phyloP scores from a whole-genome alignment of 2,113 vertebrate species.

The Bothrops jararaca region DNA sequence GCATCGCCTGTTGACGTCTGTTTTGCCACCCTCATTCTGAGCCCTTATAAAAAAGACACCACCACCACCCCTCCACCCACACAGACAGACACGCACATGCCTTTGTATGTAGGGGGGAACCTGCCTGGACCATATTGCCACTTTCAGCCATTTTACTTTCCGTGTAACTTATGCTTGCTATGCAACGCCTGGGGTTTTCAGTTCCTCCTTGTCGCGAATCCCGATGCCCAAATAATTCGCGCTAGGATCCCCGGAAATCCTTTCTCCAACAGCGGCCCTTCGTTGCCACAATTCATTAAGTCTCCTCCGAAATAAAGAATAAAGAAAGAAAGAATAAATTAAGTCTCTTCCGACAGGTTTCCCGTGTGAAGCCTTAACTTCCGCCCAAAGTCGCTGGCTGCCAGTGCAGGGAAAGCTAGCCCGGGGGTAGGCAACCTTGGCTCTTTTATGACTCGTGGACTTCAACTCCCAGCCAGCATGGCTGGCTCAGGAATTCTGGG shows the following conservation, averaged over 20 bases:
- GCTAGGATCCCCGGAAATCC: background rate
- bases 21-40: background rate
- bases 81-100: background rate
- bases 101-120: background rate
- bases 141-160: background rate
- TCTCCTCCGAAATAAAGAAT: background rate
- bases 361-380: background rate
- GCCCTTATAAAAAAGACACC: background rate
- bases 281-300: background rate
- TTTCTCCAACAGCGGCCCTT: background rate
- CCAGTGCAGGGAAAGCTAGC: background rate
- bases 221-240: background rate
- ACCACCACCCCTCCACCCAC: background rate
- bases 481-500: too few relatives aligned
- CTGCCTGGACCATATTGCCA: background rate
- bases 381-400: background rate
- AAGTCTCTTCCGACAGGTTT: background rate
- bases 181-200: background rate
- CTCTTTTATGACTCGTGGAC: too few relatives aligned
- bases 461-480: too few relatives aligned
- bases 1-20: background rate
- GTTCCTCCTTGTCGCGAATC: background rate
- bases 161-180: background rate
- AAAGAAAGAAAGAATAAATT: too few relatives aligned
- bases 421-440: too few relatives aligned